These are phyloP conservation scores for Hiodon tergisus DNA, from an alignment of 2,113 vertebrate species.

Conservation along the genomic window DNA sequence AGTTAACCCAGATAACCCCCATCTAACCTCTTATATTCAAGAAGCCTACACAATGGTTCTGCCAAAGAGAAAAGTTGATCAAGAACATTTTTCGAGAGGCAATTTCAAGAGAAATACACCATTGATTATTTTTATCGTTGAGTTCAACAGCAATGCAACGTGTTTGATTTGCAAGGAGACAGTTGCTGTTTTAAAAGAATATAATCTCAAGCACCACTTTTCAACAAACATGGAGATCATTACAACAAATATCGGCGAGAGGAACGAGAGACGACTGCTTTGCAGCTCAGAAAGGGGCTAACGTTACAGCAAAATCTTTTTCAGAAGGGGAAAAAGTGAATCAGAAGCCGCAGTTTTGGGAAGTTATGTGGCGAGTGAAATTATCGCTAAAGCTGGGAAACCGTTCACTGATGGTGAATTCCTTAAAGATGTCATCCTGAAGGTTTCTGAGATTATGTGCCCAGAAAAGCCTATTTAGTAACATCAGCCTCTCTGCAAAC, in stretches of 20 bases:
- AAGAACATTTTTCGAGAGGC: neutral
- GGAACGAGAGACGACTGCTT: neutral
- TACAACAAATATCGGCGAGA: slow-evolving; percentile 2
- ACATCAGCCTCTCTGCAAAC: neutral
- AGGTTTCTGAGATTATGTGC: too few species aligned
- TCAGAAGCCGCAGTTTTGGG: neutral
- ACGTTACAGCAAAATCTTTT: too few species aligned
- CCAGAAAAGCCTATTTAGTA: too few species aligned
- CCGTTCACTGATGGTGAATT: slow-evolving; percentile 5
- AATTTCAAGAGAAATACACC: neutral
- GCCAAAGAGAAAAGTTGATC: neutral
- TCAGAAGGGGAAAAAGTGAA: neutral
- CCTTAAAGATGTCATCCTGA: neutral
- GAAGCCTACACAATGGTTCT: neutral
- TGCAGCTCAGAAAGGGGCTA: too few species aligned
- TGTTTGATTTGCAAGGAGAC: neutral
- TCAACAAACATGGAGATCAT: neutral
- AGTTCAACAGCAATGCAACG: neutral
- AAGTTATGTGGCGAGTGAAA: slow-evolving; percentile 7
- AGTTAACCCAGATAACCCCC: too few species aligned
- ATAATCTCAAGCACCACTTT: neutral
- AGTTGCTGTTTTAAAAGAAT: too few species aligned
- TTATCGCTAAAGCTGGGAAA: slow-evolving; percentile 1
- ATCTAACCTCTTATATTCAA: too few species aligned
- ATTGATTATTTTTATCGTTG: neutral